A percentile compares a stretch with the other conserved stretches of the same genome.
These are phyloP conservation scores for Linepithema humile DNA, from an alignment of 1,140 invertebrate genomes.

Conservation along the genomic window DNA sequence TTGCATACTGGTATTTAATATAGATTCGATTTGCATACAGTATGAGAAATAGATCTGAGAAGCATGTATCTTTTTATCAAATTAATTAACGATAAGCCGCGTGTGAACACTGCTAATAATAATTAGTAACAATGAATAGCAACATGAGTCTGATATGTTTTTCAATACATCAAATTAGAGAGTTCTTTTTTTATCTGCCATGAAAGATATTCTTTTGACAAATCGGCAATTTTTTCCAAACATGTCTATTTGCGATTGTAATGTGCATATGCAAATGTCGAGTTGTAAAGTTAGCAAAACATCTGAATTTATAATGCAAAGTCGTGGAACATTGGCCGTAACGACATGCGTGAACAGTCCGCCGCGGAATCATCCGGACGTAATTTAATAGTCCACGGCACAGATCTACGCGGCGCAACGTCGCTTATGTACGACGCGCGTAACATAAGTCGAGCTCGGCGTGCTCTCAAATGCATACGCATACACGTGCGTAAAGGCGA, in stretches of 20 bases:
- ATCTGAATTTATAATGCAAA: neutral
- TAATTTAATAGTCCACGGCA: constrained; percentile 7
- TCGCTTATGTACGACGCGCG: neutral
- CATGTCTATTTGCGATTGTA: neutral
- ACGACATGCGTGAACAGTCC: constrained; percentile 12
- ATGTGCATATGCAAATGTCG: neutral
- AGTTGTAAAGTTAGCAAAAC: neutral
- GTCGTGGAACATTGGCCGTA: neutral
- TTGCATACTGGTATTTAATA: neutral
- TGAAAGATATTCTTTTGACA: neutral
- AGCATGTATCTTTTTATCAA: neutral
- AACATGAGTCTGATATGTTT: too few species aligned
- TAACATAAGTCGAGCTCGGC: neutral
- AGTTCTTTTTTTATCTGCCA: neutral
- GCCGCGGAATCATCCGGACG: neutral
- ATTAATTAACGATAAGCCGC: neutral
- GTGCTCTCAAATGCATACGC: neutral
- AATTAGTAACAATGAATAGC: too few species aligned
- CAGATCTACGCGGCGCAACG: neutral
- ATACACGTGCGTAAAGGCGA: constrained; percentile 47
- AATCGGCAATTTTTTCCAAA: neutral
- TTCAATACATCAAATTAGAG: neutral
- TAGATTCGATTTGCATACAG: neutral
- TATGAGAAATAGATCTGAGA: neutral
- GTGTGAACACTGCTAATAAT: neutral